phyloP scores from a whole-genome alignment of 2,888 invertebrate genomes.

The Megastigmus dorsalis region DNA sequence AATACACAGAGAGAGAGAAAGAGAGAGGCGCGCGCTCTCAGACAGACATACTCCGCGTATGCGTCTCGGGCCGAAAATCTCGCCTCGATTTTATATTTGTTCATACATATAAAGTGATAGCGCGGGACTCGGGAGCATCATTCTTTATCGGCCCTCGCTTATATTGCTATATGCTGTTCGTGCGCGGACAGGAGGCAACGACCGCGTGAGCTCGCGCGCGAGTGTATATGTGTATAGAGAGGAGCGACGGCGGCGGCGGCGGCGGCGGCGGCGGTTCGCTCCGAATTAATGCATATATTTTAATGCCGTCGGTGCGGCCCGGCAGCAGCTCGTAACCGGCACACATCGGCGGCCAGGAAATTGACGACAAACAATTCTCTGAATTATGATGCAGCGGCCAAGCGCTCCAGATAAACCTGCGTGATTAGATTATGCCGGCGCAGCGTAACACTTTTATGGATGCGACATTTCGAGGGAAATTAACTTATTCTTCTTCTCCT shows the following conservation, averaged over 20 bases:
- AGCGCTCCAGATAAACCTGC: constrained; percentile 24
- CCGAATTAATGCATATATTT: constrained; percentile 46
- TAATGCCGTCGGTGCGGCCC: constrained; percentile 21
- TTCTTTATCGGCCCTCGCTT: no score
- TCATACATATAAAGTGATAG: neutral
- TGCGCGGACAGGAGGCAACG: constrained; percentile 28
- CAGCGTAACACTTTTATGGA: constrained; percentile 9
- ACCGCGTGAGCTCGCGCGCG: neutral
- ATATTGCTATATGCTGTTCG: no score
- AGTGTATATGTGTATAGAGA: neutral
- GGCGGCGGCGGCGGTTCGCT: no score
- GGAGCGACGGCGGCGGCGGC: no score
- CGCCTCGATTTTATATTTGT: neutral
- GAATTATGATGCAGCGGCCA: constrained; percentile 41
- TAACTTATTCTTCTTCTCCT: neutral
- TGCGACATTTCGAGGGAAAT: constrained; percentile 19
- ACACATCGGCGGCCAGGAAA: constrained; percentile 31
- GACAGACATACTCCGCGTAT: no score
- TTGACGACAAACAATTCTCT: constrained; percentile 51
- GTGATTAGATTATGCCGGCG: constrained; percentile 45
- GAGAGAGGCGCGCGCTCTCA: no score
- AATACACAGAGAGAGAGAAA: neutral
- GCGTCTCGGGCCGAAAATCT: no score
- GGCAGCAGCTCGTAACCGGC: neutral
- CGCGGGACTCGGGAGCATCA: neutral